Percentiles rank a stretch among this genome's conserved stretches.
These are phyloP conservation scores for Pantala flavescens DNA, from an alignment of 1,140 invertebrate genomes.

Conservation along the genomic window DNA sequence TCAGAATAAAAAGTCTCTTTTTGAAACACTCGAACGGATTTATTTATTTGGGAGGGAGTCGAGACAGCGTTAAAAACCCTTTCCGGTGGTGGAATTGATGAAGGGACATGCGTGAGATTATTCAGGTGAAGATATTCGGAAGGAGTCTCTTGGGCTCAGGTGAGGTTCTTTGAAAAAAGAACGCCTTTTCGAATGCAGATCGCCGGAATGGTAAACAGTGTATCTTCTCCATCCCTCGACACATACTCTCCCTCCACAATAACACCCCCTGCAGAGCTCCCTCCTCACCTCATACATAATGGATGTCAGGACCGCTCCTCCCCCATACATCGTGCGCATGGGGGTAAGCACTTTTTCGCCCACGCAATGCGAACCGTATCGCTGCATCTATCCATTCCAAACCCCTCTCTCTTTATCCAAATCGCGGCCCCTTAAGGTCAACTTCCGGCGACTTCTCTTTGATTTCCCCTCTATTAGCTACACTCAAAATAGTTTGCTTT, in stretches of 20 bases:
- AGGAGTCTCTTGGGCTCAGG: neutral
- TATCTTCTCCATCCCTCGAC: neutral
- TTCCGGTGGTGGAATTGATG: neutral
- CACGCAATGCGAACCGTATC: conserved; percentile 1
- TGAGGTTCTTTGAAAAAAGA: conserved; percentile 8
- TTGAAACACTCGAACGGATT: too few relatives aligned
- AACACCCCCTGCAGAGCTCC: neutral
- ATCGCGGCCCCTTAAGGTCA: neutral
- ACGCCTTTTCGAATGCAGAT: neutral
- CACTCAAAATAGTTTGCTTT: too few relatives aligned
- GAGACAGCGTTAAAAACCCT: conserved; percentile 1
- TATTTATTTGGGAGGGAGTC: neutral
- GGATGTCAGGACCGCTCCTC: conserved; percentile 10
- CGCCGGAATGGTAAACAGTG: neutral
- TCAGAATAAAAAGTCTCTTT: too few relatives aligned
- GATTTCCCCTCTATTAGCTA: too few relatives aligned
- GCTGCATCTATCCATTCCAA: neutral
- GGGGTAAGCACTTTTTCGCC: conserved; percentile 23
- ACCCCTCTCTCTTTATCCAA: neutral
- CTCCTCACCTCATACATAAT: conserved; percentile 11
- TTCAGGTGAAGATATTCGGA: neutral
- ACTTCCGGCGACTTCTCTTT: too few relatives aligned
- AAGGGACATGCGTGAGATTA: neutral
- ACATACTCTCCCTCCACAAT: neutral
- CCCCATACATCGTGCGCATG: conserved; percentile 14